Evolutionary conservation across 2,888 invertebrate species (phyloP).

Genomic region (Diachrysia chrysitis): DNA sequence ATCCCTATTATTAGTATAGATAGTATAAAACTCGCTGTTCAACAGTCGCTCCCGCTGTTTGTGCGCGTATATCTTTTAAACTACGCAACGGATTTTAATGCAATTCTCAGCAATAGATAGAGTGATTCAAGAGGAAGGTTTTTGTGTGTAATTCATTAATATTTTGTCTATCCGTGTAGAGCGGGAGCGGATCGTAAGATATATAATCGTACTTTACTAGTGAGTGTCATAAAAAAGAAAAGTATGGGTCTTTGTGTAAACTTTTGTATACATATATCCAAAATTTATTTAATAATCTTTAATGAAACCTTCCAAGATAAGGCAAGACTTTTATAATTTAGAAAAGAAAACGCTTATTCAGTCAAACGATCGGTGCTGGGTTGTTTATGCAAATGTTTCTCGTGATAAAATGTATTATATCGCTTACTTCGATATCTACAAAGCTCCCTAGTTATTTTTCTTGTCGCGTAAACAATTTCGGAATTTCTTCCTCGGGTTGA

Average conservation of each 20-base stretch:
- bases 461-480: constrained; percentile 32
- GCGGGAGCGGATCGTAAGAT: too few relatives aligned
- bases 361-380: constrained; percentile 5
- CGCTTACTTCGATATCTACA: constrained; percentile 12
- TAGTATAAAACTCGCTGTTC: too few relatives aligned
- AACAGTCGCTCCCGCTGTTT: too few relatives aligned
- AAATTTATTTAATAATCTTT: background rate
- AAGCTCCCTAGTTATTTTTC: constrained; percentile 28
- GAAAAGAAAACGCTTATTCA: constrained; percentile 4
- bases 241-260: background rate
- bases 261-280: background rate
- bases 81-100: too few relatives aligned
- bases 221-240: background rate
- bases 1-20: too few relatives aligned
- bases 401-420: constrained; percentile 18
- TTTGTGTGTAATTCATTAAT: too few relatives aligned
- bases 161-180: too few relatives aligned
- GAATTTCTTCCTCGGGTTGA: constrained; percentile 16
- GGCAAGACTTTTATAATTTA: constrained; percentile 5
- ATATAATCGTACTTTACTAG: too few relatives aligned
- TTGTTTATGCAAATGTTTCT: constrained; percentile 7
- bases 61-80: too few relatives aligned
- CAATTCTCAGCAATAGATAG: too few relatives aligned
- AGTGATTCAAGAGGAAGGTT: too few relatives aligned
- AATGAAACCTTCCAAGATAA: background rate